These are phyloP conservation scores for Melanocharis versteri DNA, from an alignment of 2,113 vertebrate genomes.

Conservation along the genomic window DNA sequence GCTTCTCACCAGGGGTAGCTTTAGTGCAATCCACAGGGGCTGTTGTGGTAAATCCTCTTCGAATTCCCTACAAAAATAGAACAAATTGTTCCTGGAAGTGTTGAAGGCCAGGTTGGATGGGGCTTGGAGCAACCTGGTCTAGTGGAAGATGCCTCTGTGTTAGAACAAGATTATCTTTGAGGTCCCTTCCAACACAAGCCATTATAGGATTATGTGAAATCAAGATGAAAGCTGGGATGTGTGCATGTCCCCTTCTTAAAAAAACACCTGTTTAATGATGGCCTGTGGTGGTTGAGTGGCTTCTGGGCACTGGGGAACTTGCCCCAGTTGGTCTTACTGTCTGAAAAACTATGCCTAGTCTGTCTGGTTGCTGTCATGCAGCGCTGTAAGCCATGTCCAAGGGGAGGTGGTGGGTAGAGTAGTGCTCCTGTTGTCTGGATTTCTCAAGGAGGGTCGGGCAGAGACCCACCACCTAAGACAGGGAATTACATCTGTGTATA, in stretches of 20 bases:
- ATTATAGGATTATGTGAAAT: background rate
- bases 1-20: background rate
- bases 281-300: accelerated
- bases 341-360: accelerated
- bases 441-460: background rate
- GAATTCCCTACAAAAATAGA: accelerated
- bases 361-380: background rate
- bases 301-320: background rate
- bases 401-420: background rate
- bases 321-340: background rate
- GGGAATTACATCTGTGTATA: background rate
- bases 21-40: background rate
- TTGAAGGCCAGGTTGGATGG: background rate
- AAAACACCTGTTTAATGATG: background rate
- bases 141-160: background rate
- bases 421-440: background rate
- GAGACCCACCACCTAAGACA: background rate
- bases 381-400: accelerated
- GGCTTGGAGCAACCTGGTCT: background rate
- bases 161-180: background rate
- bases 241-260: background rate
- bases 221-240: background rate
- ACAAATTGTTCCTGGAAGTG: background rate
- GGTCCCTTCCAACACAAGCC: background rate
- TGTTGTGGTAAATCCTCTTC: background rate